Percentiles rank a stretch among this genome's conserved stretches.
Evolutionary conservation across 2,797 vertebrate species (phyloP).

Genomic region (Chromis chromis): DNA sequence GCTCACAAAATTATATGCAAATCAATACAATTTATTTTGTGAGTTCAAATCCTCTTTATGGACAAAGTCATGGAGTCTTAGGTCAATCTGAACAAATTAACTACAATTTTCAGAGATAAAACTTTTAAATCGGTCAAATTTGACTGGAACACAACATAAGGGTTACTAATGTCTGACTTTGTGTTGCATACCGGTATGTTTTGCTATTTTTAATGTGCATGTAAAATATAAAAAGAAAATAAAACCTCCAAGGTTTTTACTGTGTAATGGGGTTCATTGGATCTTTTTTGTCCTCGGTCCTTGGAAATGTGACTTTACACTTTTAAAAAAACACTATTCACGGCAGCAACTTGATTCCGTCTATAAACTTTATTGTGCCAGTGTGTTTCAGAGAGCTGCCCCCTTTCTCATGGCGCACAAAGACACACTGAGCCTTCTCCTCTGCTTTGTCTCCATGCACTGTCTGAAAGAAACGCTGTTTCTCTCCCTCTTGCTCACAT

Average conservation of each 20-base stretch:
- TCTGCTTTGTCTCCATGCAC: slow-evolving; percentile 3
- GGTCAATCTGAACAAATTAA: no score
- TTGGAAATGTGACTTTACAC: slow-evolving; percentile 1
- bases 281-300: background rate
- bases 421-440: slow-evolving; percentile 23
- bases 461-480: slow-evolving; percentile 12
- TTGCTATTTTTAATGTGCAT: no score
- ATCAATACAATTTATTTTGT: no score
- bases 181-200: background rate
- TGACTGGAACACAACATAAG: no score
- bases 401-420: background rate
- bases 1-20: no score
- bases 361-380: slow-evolving; percentile 25
- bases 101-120: no score
- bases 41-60: no score
- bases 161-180: background rate
- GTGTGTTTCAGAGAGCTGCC: slow-evolving; percentile 5
- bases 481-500: background rate
- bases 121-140: no score
- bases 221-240: no score
- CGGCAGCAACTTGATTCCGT: slow-evolving; percentile 16
- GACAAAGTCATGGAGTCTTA: no score
- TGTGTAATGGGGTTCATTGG: background rate
- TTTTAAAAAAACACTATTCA: background rate
- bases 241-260: no score